Percentiles rank a stretch among this genome's conserved stretches.
phyloP scores from a whole-genome alignment of 2,113 vertebrate species.

The Pipa parva region DNA sequence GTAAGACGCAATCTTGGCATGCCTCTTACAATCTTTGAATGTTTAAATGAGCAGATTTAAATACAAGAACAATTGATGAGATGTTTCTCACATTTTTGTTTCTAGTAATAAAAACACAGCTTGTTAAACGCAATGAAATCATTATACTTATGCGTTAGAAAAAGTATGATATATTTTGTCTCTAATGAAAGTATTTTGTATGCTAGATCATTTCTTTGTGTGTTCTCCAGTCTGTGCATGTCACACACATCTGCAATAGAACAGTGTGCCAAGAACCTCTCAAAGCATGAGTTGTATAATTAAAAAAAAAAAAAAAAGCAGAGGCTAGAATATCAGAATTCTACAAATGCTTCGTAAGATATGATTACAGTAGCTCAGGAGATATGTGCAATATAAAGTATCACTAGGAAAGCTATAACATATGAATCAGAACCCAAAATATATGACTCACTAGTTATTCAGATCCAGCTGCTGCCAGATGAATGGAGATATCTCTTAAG shows the following conservation, averaged over 20 bases:
- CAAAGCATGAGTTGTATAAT: conserved; percentile 40
- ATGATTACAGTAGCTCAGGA: conserved; percentile 24
- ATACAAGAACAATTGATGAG: not conserved
- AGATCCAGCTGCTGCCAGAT: too few species aligned
- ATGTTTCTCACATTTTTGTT: not conserved
- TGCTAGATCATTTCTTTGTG: conserved; percentile 23
- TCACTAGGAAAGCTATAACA: conserved; percentile 7
- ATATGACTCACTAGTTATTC: conserved; percentile 8
- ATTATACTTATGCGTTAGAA: too few species aligned
- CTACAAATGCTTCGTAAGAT: conserved; percentile 23
- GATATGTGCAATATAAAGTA: conserved; percentile 18
- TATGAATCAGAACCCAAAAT: conserved; percentile 4
- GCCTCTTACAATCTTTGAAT: not conserved
- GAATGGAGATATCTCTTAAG: too few species aligned
- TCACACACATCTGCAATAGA: conserved; percentile 44
- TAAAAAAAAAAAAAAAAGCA: conserved; percentile 46
- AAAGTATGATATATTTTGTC: not conserved
- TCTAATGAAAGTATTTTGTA: not conserved
- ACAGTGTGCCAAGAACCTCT: conserved; percentile 43
- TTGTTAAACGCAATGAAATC: too few species aligned
- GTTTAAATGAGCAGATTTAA: not conserved
- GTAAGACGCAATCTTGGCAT: not conserved
- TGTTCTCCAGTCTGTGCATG: conserved; percentile 20
- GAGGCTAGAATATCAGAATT: conserved; percentile 36
- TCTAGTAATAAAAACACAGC: not conserved